These are phyloP conservation scores for Saguinus oedipus DNA, from an alignment of 2,797 vertebrate species.

Conservation along the genomic window DNA sequence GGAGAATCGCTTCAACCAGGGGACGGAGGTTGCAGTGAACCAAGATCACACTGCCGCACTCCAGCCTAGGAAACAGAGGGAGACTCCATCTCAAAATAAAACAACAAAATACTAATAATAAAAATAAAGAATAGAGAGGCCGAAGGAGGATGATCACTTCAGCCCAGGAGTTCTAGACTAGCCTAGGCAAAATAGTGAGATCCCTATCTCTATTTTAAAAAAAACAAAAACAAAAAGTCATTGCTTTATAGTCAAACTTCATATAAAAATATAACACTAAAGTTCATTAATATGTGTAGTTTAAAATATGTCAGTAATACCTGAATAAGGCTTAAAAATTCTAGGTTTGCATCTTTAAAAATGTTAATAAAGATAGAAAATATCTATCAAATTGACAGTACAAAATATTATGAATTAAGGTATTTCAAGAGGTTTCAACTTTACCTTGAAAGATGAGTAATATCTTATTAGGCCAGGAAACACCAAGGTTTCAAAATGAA, in stretches of 20 bases:
- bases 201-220: neutral
- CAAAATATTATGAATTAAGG: neutral
- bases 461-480: slow-evolving; percentile 15
- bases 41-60: neutral
- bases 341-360: slow-evolving; percentile 29
- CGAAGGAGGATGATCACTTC: neutral
- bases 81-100: neutral
- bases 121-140: neutral
- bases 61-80: neutral
- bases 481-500: slow-evolving; percentile 31
- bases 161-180: neutral
- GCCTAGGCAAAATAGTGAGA: neutral
- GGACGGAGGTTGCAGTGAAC: neutral
- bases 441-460: slow-evolving; percentile 1
- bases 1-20: neutral
- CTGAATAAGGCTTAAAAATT: slow-evolving; percentile 41
- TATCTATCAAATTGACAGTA: neutral
- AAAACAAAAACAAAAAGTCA: neutral
- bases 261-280: neutral
- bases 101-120: neutral
- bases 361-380: slow-evolving; percentile 24
- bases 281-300: neutral
- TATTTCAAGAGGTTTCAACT: slow-evolving; percentile 19
- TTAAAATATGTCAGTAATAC: neutral
- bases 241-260: neutral